phyloP scores from a whole-genome alignment of 2,888 invertebrate species.

The Augiades crinisus region DNA sequence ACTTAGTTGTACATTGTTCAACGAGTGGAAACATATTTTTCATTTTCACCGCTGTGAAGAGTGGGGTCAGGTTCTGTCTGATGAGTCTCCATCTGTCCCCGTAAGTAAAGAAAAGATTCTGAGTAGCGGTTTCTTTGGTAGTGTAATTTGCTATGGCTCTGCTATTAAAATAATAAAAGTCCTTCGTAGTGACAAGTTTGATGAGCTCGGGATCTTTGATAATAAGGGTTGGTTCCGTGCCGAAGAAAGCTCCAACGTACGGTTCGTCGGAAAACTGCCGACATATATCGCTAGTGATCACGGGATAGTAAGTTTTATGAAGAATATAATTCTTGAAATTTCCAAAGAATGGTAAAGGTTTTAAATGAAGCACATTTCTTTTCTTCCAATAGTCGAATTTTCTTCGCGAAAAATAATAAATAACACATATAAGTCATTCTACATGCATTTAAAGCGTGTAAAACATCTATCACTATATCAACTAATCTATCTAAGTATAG shows the following conservation, averaged over 20 bases:
- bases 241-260: conserved; percentile 56
- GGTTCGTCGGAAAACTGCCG: conserved; percentile 47
- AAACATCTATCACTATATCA: no score
- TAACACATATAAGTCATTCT: no score
- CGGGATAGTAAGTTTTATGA: conserved; percentile 41
- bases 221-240: conserved; percentile 55
- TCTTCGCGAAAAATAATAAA: conserved; percentile 17
- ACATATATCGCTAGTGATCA: conserved; percentile 45
- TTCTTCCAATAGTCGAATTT: conserved; percentile 48
- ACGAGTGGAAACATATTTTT: conserved; percentile 62
- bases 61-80: conserved; percentile 55
- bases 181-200: conserved; percentile 52
- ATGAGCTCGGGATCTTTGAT: conserved; percentile 53
- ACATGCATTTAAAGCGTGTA: no score
- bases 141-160: conserved; percentile 48
- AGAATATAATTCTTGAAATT: conserved; percentile 50
- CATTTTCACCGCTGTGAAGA: conserved; percentile 60
- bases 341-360: conserved; percentile 51
- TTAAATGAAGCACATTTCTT: conserved; percentile 44
- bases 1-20: conserved; percentile 41
- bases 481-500: no score
- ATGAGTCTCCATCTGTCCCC: conserved; percentile 60
- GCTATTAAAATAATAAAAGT: conserved; percentile 58
- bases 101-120: conserved; percentile 48
- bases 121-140: conserved; percentile 45